phyloP scores from a whole-genome alignment of 2,888 invertebrate genomes.

The Panopea generosa region DNA sequence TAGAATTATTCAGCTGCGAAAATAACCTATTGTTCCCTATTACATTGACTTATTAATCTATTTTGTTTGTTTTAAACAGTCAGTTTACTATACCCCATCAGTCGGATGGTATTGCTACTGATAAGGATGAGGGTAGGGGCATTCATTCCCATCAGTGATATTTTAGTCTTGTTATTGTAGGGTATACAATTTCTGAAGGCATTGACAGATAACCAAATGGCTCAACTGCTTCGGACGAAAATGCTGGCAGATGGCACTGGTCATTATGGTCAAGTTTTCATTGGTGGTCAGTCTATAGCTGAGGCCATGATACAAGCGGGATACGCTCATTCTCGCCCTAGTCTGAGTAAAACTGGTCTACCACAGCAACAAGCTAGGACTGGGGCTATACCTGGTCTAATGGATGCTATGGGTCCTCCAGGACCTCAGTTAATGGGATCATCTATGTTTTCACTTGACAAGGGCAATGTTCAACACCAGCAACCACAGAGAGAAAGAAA shows the following conservation, averaged over 20 bases:
- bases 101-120: no score
- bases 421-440: constrained; percentile 23
- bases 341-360: constrained; percentile 43
- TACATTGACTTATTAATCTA: no score
- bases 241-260: constrained; percentile 72
- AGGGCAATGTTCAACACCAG: constrained; percentile 1
- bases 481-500: not conserved
- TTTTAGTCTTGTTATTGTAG: constrained; percentile 59
- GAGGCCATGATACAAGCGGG: constrained; percentile 73
- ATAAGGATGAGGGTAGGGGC: no score
- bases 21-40: no score
- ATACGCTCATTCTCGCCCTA: constrained; percentile 54
- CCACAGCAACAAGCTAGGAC: constrained; percentile 5
- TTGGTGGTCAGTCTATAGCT: constrained; percentile 65
- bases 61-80: no score
- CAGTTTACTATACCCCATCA: no score
- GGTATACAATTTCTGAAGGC: constrained; percentile 69
- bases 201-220: constrained; percentile 68
- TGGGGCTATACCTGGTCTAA: not conserved
- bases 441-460: constrained; percentile 7
- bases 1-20: no score
- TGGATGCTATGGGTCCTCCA: not conserved
- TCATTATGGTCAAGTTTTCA: constrained; percentile 70
- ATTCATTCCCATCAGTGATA: no score
- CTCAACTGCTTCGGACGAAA: constrained; percentile 61